These are phyloP conservation scores for Thamnophis elegans DNA, from an alignment of 2,797 vertebrate species.

Conservation along the genomic window DNA sequence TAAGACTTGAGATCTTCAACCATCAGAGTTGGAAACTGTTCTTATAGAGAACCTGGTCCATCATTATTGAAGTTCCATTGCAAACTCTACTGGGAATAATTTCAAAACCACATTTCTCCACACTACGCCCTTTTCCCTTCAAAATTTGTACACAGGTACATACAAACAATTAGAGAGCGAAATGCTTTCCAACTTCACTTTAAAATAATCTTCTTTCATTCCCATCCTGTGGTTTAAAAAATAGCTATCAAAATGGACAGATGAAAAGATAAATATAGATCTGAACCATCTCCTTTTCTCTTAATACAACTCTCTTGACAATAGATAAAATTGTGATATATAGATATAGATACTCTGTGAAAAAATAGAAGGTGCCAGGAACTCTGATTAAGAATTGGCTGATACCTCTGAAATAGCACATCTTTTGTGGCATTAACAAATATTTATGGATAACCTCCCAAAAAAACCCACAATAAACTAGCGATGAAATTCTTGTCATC, in stretches of 20 bases:
- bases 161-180: background rate
- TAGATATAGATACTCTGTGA: constrained; percentile 24
- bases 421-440: background rate
- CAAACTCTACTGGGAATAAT: background rate
- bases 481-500: background rate
- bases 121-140: background rate
- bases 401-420: constrained; percentile 9
- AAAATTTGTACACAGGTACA: background rate
- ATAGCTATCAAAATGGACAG: constrained; percentile 66
- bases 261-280: constrained; percentile 43
- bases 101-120: background rate
- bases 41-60: background rate
- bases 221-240: constrained; percentile 53
- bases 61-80: background rate
- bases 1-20: background rate
- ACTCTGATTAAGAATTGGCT: constrained; percentile 10
- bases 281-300: background rate
- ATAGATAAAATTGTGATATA: constrained; percentile 24
- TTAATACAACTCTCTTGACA: background rate
- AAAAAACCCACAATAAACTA: constrained; percentile 8
- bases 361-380: constrained; percentile 24
- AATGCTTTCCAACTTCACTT: constrained; percentile 1
- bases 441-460: background rate
- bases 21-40: background rate
- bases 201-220: background rate